Evolutionary conservation across 2,113 vertebrate genomes (phyloP).

Genomic region (Synchiropus splendidus): DNA sequence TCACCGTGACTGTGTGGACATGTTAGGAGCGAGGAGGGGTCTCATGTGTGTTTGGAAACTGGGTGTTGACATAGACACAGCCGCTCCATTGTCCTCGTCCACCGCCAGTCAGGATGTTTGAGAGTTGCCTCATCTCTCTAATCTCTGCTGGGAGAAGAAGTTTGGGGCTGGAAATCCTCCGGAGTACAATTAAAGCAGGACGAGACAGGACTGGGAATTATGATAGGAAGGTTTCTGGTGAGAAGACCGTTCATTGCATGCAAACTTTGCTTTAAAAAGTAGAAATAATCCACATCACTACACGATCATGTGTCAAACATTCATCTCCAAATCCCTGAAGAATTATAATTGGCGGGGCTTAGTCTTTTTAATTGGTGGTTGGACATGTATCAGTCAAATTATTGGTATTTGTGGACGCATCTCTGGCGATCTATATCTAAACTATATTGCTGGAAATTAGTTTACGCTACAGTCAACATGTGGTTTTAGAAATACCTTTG

Average conservation of each 20-base stretch:
- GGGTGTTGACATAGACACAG: constrained; percentile 62
- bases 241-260: constrained; percentile 4
- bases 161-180: constrained; percentile 34
- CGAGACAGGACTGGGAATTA: constrained; percentile 12
- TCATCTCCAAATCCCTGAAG: no score
- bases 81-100: constrained; percentile 50
- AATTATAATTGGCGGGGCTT: no score
- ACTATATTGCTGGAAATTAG: no score
- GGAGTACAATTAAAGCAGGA: constrained; percentile 9
- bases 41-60: constrained; percentile 48
- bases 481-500: no score
- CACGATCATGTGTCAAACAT: no score
- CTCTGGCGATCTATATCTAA: no score
- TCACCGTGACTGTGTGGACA: constrained; percentile 19
- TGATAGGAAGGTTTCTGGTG: constrained; percentile 22
- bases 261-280: no score
- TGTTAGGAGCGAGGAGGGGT: constrained; percentile 2
- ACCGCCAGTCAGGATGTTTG: constrained; percentile 52
- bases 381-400: no score
- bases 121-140: constrained; percentile 48
- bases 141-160: constrained; percentile 54
- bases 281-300: no score
- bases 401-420: no score
- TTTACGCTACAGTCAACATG: no score
- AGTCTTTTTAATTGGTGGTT: no score